Percentiles rank a stretch among this genome's conserved stretches.
Evolutionary conservation across 2,888 invertebrate genomes (phyloP).

Genomic region (Dorcus hopei): DNA sequence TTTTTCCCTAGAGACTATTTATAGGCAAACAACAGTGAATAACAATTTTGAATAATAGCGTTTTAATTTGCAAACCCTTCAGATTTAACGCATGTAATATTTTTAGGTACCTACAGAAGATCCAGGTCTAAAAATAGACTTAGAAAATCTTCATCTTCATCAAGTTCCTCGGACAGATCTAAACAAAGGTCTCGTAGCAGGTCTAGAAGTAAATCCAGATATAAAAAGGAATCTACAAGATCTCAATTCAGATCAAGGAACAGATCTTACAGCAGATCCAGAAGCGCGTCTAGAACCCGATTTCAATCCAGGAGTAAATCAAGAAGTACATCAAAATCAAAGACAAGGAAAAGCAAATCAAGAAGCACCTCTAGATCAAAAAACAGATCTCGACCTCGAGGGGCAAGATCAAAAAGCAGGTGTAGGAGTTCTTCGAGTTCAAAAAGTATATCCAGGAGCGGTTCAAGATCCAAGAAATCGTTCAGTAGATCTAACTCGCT

Average conservation of each 20-base stretch:
- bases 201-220: conserved; percentile 8
- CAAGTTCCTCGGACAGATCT: conserved; percentile 20
- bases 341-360: background rate
- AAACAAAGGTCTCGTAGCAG: conserved; percentile 23
- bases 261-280: conserved; percentile 23
- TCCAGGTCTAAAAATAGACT: conserved; percentile 21
- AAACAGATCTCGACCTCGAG: conserved; percentile 1
- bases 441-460: conserved; percentile 6
- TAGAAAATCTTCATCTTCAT: conserved; percentile 9
- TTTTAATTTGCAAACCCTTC: background rate
- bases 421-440: conserved; percentile 14
- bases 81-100: background rate
- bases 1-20: too few relatives aligned
- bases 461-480: conserved; percentile 8
- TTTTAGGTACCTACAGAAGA: conserved; percentile 30
- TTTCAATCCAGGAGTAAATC: conserved; percentile 3
- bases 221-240: conserved; percentile 17
- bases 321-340: conserved; percentile 11
- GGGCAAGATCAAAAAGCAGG: background rate
- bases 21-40: too few relatives aligned
- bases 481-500: conserved; percentile 23
- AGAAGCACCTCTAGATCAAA: conserved; percentile 6
- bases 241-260: conserved; percentile 24
- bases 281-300: conserved; percentile 14
- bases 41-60: too few relatives aligned